Conservation (phyloP, 2,113 vertebrate species). For the Pholis gunnellus region DNA sequence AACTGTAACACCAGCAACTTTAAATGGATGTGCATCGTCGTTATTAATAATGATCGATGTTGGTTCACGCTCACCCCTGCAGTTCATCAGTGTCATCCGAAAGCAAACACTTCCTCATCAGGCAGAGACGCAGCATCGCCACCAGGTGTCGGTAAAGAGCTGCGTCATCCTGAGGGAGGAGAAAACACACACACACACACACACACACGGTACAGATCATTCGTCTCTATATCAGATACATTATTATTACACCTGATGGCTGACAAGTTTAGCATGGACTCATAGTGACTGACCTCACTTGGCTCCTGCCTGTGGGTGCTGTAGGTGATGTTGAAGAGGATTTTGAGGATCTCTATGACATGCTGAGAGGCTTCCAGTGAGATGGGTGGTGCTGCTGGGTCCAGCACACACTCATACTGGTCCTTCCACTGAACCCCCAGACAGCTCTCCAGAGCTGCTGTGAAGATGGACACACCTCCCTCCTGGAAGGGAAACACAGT, state of each 20-base stretch:
- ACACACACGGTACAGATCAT: background rate
- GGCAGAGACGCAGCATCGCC: conserved; percentile 83
- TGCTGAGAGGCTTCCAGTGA: conserved; percentile 78
- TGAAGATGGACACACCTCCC: conserved; percentile 78
- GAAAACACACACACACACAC: background rate
- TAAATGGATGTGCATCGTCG: background rate
- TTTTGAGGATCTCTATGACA: conserved; percentile 82
- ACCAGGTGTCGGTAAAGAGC: conserved; percentile 85
- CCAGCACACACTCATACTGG: conserved; percentile 71
- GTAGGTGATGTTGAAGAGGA: conserved; percentile 84
- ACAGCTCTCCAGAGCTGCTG: conserved; percentile 76
- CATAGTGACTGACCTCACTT: conserved; percentile 71
- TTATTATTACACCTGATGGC: background rate
- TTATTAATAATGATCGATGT: background rate
- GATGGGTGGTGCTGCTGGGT: conserved; percentile 58
- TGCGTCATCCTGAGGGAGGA: conserved; percentile 75
- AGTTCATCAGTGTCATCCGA: conserved; percentile 83
- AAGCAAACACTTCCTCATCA: conserved; percentile 77
- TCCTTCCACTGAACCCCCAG: conserved; percentile 81
- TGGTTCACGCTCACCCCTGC: conserved; percentile 76
- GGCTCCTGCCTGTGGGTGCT: conserved; percentile 79
- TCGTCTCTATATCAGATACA: background rate
- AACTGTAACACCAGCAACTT: background rate
- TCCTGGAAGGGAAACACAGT: conserved; percentile 55
- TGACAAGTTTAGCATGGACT: background rate